Evolutionary conservation across 2,113 vertebrate species (phyloP).

Genomic region (Plecturocebus donacophilus): DNA sequence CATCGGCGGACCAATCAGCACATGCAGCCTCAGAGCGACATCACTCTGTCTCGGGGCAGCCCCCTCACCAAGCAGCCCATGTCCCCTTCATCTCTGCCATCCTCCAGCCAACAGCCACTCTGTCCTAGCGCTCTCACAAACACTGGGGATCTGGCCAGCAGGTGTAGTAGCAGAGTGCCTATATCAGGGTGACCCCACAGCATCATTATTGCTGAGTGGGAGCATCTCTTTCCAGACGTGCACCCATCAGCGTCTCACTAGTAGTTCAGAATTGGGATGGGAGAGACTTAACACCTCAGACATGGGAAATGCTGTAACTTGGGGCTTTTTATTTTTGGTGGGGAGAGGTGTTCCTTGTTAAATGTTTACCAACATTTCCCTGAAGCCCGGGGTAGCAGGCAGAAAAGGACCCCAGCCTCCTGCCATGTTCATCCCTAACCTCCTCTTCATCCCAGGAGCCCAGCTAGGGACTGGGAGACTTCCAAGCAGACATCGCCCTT

Average conservation of each 20-base stretch:
- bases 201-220: not conserved
- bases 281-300: not conserved
- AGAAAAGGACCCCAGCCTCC: not conserved
- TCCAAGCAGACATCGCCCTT: not conserved
- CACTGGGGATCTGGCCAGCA: fast-evolving
- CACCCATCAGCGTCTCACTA: fast-evolving
- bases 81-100: fast-evolving
- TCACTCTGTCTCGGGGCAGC: not conserved
- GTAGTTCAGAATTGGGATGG: not conserved
- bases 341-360: not conserved
- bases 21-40: not conserved
- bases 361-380: not conserved
- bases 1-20: fast-evolving
- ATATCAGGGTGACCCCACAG: too few species aligned
- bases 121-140: not conserved
- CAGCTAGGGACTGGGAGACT: not conserved
- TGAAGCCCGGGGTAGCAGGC: not conserved
- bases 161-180: fast-evolving
- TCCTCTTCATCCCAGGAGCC: not conserved
- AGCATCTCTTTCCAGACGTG: not conserved
- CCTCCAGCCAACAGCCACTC: not conserved
- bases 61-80: not conserved
- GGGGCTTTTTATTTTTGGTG: not conserved
- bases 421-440: fast-evolving
- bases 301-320: not conserved